These are phyloP conservation scores for Patella ulyssiponensis DNA, from an alignment of 2,888 invertebrate genomes.

Conservation along the genomic window DNA sequence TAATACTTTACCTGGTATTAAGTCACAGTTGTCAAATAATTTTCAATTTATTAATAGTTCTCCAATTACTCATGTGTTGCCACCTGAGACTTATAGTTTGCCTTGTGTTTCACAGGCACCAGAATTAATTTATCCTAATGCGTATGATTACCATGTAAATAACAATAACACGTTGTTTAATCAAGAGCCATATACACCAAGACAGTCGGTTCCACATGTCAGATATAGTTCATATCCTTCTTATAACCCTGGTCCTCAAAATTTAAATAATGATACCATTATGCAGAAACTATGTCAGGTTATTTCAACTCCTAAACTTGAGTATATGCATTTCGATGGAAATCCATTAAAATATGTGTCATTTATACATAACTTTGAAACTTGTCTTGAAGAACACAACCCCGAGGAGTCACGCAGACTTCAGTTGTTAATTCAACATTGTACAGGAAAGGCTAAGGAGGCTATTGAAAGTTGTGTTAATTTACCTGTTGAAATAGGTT, in stretches of 20 bases:
- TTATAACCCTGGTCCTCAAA: neutral
- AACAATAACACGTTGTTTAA: too few relatives aligned
- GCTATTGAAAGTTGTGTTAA: slow-evolving; percentile 8
- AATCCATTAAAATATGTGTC: neutral
- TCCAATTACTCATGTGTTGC: neutral
- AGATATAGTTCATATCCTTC: too few relatives aligned
- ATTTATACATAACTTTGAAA: neutral
- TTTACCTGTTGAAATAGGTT: neutral
- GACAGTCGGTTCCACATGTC: too few relatives aligned
- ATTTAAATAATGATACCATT: neutral
- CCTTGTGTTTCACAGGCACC: neutral
- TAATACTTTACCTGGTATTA: neutral
- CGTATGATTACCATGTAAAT: neutral
- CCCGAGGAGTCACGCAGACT: neutral
- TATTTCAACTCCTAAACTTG: neutral
- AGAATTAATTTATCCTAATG: neutral
- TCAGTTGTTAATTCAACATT: neutral
- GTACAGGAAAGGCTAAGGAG: neutral
- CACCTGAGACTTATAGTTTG: neutral
- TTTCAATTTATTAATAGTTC: neutral
- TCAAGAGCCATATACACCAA: too few relatives aligned
- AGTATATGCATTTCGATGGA: neutral
- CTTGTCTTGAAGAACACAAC: neutral
- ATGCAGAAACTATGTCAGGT: neutral
- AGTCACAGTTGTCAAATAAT: neutral